A percentile compares a stretch with the other conserved stretches of the same genome.
phyloP scores from a whole-genome alignment of 2,113 vertebrate species.

The Puntigrus tetrazona region DNA sequence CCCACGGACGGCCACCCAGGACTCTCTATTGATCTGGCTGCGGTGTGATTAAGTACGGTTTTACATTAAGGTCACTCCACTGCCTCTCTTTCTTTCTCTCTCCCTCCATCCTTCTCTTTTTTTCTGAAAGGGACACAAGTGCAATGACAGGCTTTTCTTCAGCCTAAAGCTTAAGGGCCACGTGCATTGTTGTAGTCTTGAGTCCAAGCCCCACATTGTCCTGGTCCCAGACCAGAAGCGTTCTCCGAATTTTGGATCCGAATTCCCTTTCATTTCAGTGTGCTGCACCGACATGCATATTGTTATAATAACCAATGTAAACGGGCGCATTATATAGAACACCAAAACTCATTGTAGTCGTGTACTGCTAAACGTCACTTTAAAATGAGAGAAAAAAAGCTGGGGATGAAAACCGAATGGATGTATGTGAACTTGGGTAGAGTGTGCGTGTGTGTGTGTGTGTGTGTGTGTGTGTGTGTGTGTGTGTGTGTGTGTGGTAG shows the following conservation, averaged over 20 bases:
- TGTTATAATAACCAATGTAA: neutral
- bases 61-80: constrained; percentile 54
- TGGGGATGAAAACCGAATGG: neutral
- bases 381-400: constrained; percentile 20
- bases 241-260: neutral
- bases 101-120: constrained; percentile 43
- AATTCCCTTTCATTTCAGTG: neutral
- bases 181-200: neutral
- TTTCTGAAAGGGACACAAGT: constrained; percentile 4
- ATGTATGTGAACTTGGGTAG: neutral
- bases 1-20: constrained; percentile 44
- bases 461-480: neutral
- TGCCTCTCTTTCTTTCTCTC: constrained; percentile 37
- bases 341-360: constrained; percentile 15
- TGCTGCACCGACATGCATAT: neutral
- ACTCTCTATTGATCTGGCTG: constrained; percentile 61
- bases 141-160: constrained; percentile 4
- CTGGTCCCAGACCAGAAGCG: neutral
- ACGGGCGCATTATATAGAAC: neutral
- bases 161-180: neutral
- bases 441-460: neutral
- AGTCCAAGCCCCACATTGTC: neutral
- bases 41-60: constrained; percentile 62
- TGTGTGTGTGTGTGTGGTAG: neutral
- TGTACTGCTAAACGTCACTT: neutral